Evolutionary conservation across 1,140 invertebrate species (phyloP).

Genomic region (Chrysoperla carnea): DNA sequence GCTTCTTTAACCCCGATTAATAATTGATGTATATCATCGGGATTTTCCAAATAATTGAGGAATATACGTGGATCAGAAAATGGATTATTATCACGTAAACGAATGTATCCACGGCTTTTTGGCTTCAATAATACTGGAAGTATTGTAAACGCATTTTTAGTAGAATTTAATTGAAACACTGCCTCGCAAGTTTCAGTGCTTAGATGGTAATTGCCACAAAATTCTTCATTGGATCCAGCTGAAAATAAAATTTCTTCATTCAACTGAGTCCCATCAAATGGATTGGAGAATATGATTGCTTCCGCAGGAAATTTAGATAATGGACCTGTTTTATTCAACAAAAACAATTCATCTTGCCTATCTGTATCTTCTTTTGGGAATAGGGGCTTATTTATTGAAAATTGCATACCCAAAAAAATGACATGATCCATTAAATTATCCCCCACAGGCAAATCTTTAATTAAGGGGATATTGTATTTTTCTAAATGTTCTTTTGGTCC

Average conservation of each 20-base stretch:
- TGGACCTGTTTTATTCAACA: constrained; percentile 18
- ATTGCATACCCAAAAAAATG: constrained; percentile 13
- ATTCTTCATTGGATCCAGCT: no score
- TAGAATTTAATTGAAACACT: constrained; percentile 34
- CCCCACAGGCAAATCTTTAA: constrained; percentile 22
- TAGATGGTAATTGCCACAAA: no score
- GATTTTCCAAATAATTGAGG: constrained; percentile 27
- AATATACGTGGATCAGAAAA: constrained; percentile 30
- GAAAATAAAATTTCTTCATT: no score
- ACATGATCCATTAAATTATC: constrained; percentile 20
- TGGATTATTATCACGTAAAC: constrained; percentile 25
- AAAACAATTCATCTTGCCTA: background rate
- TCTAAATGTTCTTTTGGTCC: constrained; percentile 16
- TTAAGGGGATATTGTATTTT: constrained; percentile 4
- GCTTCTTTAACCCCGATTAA: constrained; percentile 15
- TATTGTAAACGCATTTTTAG: constrained; percentile 22
- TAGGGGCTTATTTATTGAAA: constrained; percentile 7
- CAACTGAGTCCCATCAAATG: no score
- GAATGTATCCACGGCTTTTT: constrained; percentile 5
- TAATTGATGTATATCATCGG: constrained; percentile 17
- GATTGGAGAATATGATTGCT: constrained; percentile 42
- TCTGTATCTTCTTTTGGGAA: constrained; percentile 20
- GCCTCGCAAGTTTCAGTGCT: constrained; percentile 33
- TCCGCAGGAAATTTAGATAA: constrained; percentile 19
- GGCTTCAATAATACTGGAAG: constrained; percentile 4